Base-by-base conservation (phyloP, 1,140 invertebrate genomes). In the Drosophila sp. region DNA sequence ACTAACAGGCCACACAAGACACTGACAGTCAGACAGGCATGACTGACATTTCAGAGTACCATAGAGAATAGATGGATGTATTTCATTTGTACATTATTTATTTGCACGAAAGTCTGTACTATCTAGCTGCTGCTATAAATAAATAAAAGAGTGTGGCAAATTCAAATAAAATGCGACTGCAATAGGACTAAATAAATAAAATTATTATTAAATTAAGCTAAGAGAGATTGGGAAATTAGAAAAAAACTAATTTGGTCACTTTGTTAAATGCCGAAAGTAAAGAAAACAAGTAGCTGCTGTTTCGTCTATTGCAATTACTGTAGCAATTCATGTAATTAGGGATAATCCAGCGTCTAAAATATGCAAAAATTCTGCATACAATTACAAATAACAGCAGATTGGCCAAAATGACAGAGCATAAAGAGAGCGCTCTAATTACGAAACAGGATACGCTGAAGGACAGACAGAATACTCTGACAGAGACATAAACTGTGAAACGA, bases 311-410 rank as follows among this genome's bases (percentile, higher is more conserved):
- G 38, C 65, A 67, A 61, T 67, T 61, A 40, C 56, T 5, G 8
- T 32, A 27, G 29, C 34, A 11, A 41, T 45, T 45, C 80, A 57
- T 62, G 65, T 86, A 77, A 81, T 87, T 81, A 78, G 43, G 57
- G 69, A 75, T 70, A 86, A 87, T 81, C 32, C 65, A 51, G 70
- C 65, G 51, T 63, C 40, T 84, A 66, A 80, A 83, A 80, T 83
- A 87, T 87, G 70, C 81, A 80, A 8, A 25, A 67, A 78, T 48
- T 56, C 46, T 66, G 63, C 71, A 71, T 59, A 81, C 76, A 70
- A 74, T 74, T 74, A 62, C 64, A 76, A 66, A 73, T 38, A 64
- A 38, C 43, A 71, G 64, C 14, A 74, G 80, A 86, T 87, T 86
- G 81, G 73, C 51, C 54, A 50, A 48, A n/a, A 59, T 25, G 43